Evolutionary conservation across 2,113 vertebrate species (phyloP).

Genomic region (Hemiscyllium ocellatum): DNA sequence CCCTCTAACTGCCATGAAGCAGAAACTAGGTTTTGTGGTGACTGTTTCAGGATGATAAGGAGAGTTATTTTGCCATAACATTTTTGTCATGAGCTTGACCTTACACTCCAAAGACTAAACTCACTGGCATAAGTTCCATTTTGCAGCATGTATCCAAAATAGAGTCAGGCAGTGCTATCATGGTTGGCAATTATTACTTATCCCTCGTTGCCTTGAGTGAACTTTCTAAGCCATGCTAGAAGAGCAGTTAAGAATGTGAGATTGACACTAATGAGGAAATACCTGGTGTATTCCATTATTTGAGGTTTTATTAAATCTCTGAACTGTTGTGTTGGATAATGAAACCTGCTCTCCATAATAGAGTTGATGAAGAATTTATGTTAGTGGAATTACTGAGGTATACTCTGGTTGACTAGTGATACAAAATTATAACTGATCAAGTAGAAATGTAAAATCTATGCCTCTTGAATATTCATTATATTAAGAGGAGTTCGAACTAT

Average conservation of each 20-base stretch:
- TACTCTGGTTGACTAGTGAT: neutral
- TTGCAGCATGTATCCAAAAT: neutral
- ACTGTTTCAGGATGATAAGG: neutral
- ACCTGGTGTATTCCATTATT: neutral
- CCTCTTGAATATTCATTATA: neutral
- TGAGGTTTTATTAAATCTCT: neutral
- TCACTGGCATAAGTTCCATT: neutral
- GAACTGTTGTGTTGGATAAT: neutral
- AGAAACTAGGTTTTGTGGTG: neutral
- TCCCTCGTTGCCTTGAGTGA: neutral
- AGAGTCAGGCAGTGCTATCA: neutral
- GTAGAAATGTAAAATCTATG: no score
- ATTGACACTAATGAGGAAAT: neutral
- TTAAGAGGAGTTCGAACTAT: neutral
- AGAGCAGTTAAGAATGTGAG: neutral
- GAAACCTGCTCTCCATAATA: neutral
- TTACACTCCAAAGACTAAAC: neutral
- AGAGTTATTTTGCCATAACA: neutral
- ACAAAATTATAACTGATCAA: neutral
- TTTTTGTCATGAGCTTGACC: neutral
- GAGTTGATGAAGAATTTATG: neutral
- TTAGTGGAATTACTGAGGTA: neutral
- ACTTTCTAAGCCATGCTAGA: neutral
- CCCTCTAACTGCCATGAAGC: neutral
- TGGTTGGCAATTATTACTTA: neutral